Conservation (phyloP, 2,888 invertebrate genomes). For the Agrotis ipsilon region DNA sequence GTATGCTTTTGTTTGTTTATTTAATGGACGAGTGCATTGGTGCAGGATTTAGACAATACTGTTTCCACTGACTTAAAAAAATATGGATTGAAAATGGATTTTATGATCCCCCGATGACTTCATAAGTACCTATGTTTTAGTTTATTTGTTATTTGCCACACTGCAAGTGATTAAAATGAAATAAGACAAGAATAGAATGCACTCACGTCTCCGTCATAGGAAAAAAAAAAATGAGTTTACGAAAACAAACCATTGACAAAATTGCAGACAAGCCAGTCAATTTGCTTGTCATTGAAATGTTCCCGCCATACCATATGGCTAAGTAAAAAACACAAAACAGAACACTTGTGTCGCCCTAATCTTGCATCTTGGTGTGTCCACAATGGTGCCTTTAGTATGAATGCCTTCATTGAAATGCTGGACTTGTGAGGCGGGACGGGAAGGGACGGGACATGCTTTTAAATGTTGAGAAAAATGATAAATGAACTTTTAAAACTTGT, state of each 20-base stretch:
- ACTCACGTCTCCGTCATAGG: background rate
- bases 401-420: slow-evolving; percentile 75
- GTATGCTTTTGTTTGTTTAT: slow-evolving; percentile 54
- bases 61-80: background rate
- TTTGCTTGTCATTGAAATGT: slow-evolving; percentile 43
- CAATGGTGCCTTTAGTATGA: slow-evolving; percentile 62
- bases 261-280: slow-evolving; percentile 19
- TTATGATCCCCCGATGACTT: too few species aligned
- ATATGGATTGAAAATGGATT: background rate
- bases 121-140: too few species aligned
- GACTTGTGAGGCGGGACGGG: slow-evolving; percentile 38
- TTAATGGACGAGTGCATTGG: slow-evolving; percentile 24
- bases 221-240: background rate
- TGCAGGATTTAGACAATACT: slow-evolving; percentile 13
- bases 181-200: background rate
- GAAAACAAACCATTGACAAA: slow-evolving; percentile 20
- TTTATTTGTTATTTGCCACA: too few species aligned
- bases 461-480: slow-evolving; percentile 16
- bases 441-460: slow-evolving; percentile 58
- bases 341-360: slow-evolving; percentile 57
- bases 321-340: slow-evolving; percentile 34
- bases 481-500: background rate
- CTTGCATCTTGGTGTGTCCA: slow-evolving; percentile 53
- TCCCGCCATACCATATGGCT: slow-evolving; percentile 24
- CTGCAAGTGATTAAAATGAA: background rate